These are phyloP conservation scores for Aplidium turbinatum DNA, from an alignment of 23 tunicate species.

Conservation along the genomic window DNA sequence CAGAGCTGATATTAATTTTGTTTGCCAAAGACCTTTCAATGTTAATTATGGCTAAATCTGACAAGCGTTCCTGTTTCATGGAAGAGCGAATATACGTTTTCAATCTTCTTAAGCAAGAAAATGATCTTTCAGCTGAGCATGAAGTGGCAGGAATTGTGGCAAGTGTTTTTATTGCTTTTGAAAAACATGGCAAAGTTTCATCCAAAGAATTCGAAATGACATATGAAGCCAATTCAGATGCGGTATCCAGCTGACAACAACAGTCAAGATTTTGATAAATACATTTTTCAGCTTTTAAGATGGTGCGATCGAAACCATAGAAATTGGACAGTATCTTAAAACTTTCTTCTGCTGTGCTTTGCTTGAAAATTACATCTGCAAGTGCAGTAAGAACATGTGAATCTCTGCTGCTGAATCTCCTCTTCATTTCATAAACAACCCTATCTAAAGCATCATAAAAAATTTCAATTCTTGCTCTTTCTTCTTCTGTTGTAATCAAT, in stretches of 20 bases:
- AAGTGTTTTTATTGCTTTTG: constrained; percentile 1
- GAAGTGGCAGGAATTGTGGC: constrained; percentile 30
- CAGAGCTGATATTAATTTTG: neutral
- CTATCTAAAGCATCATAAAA: constrained; percentile 18
- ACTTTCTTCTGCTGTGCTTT: constrained; percentile 6
- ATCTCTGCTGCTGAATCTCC: constrained; percentile 4
- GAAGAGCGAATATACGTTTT: constrained; percentile 32
- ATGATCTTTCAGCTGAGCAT: constrained; percentile 25
- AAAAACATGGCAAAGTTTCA: constrained; percentile 9
- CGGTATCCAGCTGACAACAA: too few relatives aligned
- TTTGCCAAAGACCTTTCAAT: constrained; percentile 10
- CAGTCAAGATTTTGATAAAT: neutral
- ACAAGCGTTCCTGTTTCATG: constrained; percentile 8
- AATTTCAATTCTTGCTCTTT: constrained; percentile 11
- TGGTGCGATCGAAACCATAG: neutral
- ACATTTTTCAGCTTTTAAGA: constrained; percentile 15
- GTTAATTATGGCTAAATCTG: constrained; percentile 16
- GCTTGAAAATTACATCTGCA: neutral
- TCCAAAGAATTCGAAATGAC: neutral
- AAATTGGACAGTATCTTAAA: constrained; percentile 6
- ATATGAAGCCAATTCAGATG: neutral
- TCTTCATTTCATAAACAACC: constrained; percentile 3
- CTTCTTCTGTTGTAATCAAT: neutral
- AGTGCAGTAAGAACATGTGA: constrained; percentile 8
- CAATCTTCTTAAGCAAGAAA: constrained; percentile 21